Evolutionary conservation across 1,140 invertebrate species (phyloP).

Genomic region (Heliothis virescens): DNA sequence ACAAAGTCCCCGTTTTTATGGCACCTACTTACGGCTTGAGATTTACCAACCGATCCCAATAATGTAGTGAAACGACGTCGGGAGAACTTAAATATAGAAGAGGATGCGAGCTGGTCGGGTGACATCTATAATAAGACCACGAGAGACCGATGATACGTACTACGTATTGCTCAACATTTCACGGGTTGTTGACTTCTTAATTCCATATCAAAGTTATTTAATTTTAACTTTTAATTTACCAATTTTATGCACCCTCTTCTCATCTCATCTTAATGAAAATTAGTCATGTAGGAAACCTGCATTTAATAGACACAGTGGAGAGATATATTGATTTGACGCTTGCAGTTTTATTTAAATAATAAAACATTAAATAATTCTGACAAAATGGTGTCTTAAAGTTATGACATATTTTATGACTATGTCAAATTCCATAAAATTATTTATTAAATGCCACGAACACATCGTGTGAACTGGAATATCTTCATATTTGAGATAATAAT

Average conservation of each 20-base stretch:
- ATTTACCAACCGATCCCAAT: constrained; percentile 56
- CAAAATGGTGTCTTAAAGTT: too few relatives aligned
- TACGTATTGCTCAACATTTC: constrained; percentile 76
- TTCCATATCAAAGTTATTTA: constrained; percentile 22
- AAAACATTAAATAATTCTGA: too few relatives aligned
- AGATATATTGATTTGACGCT: too few relatives aligned
- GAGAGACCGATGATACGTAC: constrained; percentile 77
- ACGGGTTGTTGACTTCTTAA: constrained; percentile 79
- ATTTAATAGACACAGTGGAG: too few relatives aligned
- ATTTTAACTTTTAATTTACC: background rate
- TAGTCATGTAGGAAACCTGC: background rate
- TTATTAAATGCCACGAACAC: background rate
- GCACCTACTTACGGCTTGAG: constrained; percentile 50
- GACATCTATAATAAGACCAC: constrained; percentile 85
- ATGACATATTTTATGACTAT: too few relatives aligned
- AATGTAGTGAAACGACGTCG: constrained; percentile 64
- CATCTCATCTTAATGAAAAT: too few relatives aligned
- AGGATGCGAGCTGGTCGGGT: constrained; percentile 83
- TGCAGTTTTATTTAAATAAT: too few relatives aligned
- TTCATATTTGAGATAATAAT: background rate
- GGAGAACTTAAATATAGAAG: constrained; percentile 83
- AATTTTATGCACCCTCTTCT: background rate
- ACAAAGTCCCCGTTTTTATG: constrained; percentile 29
- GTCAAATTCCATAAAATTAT: too few relatives aligned
- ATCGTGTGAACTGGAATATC: background rate